Conservation (phyloP, 2,113 vertebrate species). For the Psittacus erithacus region DNA sequence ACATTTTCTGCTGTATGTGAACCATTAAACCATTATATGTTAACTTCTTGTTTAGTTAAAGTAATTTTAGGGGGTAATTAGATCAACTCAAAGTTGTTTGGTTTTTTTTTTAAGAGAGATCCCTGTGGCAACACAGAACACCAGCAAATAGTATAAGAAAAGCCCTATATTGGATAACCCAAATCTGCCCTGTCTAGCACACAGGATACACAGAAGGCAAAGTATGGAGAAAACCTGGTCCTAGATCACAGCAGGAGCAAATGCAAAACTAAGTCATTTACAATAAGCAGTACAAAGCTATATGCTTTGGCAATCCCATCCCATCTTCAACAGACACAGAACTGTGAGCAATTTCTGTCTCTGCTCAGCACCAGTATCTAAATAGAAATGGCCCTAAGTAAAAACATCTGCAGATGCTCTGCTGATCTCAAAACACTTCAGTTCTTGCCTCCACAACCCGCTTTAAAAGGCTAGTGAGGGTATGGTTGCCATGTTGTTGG, state of each 20-base stretch:
- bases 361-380: background rate
- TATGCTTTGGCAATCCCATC: background rate
- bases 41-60: background rate
- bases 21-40: background rate
- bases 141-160: background rate
- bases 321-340: background rate
- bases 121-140: background rate
- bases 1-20: background rate
- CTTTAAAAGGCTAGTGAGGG: background rate
- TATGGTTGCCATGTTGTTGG: too few species aligned
- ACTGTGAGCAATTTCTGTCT: background rate
- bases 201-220: background rate
- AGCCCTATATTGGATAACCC: background rate
- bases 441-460: rapidly evolving
- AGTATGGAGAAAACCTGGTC: background rate
- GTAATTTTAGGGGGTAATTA: background rate
- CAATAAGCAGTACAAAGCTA: background rate
- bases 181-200: background rate
- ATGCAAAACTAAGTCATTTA: background rate
- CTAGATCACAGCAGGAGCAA: background rate
- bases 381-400: background rate
- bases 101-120: background rate
- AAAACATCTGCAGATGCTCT: background rate
- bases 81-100: background rate
- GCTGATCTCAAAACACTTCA: background rate